Conservation (phyloP, 1,140 invertebrate species). For the Solen grandis region DNA sequence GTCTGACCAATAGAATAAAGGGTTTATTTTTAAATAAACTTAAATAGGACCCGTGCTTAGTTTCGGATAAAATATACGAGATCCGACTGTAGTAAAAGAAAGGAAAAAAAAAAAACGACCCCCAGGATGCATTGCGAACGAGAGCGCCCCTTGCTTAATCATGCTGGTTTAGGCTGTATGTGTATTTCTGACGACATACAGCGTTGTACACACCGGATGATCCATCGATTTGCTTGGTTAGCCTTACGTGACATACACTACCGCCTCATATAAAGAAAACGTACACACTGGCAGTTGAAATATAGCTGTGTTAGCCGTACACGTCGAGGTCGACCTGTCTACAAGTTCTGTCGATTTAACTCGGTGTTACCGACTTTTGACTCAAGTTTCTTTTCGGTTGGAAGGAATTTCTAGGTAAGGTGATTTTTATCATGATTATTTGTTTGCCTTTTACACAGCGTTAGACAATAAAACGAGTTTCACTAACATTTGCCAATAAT, state of each 20-base stretch:
- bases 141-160: too few species aligned
- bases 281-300: too few species aligned
- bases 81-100: too few species aligned
- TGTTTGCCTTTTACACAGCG: conserved; percentile 4
- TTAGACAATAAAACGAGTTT: conserved; percentile 13
- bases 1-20: too few species aligned
- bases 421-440: not conserved
- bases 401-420: conserved; percentile 14
- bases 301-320: too few species aligned
- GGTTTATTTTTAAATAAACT: too few species aligned
- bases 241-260: conserved; percentile 18
- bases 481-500: conserved; percentile 6
- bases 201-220: conserved; percentile 19
- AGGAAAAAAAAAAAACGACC: too few species aligned
- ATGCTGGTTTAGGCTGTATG: not conserved
- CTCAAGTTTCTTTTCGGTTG: not conserved
- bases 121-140: too few species aligned
- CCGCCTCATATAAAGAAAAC: too few species aligned
- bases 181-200: conserved; percentile 29
- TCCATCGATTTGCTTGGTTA: conserved; percentile 29
- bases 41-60: too few species aligned
- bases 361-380: not conserved
- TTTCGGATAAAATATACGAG: too few species aligned
- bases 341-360: not conserved
- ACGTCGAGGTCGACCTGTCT: not conserved